Conservation (phyloP, 2,797 vertebrate genomes). For the Fundulus diaphanus region DNA sequence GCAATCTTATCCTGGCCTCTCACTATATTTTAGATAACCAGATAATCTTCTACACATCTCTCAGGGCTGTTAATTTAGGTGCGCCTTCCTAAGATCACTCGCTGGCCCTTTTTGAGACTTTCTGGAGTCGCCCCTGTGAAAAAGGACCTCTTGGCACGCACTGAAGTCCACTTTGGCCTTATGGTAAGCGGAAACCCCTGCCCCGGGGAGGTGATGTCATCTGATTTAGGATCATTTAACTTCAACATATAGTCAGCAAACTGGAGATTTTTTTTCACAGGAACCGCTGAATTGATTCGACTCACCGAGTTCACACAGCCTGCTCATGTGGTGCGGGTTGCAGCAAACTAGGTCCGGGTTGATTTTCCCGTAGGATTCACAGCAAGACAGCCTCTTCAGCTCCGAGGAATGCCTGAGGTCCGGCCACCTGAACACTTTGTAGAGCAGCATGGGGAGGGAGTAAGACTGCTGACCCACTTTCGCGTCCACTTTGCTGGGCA, state of each 20-base stretch:
- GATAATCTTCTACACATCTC: background rate
- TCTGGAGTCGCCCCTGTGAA: conserved; percentile 8
- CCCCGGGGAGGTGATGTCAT: conserved; percentile 67
- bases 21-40: background rate
- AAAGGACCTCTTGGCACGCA: conserved; percentile 34
- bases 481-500: conserved; percentile 90
- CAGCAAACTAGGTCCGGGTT: conserved; percentile 95
- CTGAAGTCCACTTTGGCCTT: conserved; percentile 54
- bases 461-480: conserved; percentile 89
- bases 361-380: conserved; percentile 93
- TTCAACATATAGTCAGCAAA: conserved; percentile 43
- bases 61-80: background rate
- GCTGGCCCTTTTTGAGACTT: background rate
- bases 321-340: conserved; percentile 98
- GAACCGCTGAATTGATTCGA: conserved; percentile 16
- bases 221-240: conserved; percentile 63
- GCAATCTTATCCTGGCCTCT: background rate
- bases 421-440: conserved; percentile 98
- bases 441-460: conserved; percentile 92
- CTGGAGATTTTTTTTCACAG: conserved; percentile 4
- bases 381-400: conserved; percentile 94
- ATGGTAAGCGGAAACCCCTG: conserved; percentile 57
- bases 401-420: conserved; percentile 95
- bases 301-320: conserved; percentile 96
- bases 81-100: background rate